Percentiles rank a stretch among this genome's conserved stretches.
Evolutionary conservation across 2,113 vertebrate genomes (phyloP).

Genomic region (Lanius collurio): DNA sequence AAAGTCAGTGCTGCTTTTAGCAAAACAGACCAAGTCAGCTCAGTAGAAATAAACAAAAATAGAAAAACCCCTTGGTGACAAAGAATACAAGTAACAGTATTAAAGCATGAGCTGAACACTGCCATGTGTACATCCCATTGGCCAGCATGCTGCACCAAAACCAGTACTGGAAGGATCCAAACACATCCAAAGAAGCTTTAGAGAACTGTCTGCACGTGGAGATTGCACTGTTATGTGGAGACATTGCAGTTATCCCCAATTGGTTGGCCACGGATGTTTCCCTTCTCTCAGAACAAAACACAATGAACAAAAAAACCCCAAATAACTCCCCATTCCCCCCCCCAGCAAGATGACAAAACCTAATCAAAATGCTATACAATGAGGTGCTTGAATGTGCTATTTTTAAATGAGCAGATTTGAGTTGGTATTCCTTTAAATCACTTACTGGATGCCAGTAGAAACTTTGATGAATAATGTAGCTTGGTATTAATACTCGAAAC

Average conservation of each 20-base stretch:
- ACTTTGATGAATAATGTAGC: not conserved
- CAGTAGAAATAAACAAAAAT: not conserved
- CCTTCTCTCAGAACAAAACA: not conserved
- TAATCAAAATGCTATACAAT: not conserved
- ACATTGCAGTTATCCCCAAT: not conserved
- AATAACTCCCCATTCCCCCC: too few species aligned
- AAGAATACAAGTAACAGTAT: not conserved
- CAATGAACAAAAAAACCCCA: rapidly evolving
- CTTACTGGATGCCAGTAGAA: not conserved
- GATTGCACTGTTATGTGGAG: too few species aligned
- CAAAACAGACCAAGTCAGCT: not conserved
- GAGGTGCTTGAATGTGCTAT: rapidly evolving
- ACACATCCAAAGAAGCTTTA: not conserved
- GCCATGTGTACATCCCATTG: rapidly evolving
- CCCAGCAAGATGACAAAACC: not conserved
- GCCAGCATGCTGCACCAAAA: not conserved
- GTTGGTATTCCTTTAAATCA: not conserved
- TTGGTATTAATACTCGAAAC: not conserved
- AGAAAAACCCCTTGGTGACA: not conserved
- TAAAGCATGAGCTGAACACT: not conserved
- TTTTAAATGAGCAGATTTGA: not conserved
- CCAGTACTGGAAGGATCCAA: not conserved
- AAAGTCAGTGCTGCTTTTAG: not conserved
- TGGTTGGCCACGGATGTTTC: not conserved
- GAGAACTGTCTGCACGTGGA: not conserved